A percentile compares a stretch with the other conserved stretches of the same genome.
Conservation (phyloP, 2,888 invertebrate species). For the Aspidiotus rigidus region DNA sequence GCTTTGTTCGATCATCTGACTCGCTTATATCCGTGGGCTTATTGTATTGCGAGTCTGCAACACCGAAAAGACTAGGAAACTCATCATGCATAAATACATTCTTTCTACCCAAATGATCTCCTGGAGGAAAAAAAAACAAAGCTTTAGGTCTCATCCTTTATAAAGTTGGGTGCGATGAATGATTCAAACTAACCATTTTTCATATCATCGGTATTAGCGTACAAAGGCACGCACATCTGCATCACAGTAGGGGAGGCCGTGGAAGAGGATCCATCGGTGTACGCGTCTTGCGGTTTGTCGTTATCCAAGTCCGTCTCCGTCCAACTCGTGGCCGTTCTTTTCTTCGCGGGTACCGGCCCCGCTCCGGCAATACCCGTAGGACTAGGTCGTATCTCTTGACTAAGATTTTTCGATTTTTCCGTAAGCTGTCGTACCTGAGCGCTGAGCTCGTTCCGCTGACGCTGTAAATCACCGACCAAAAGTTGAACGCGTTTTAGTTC, state of each 20-base stretch:
- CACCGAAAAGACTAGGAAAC: neutral
- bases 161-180: neutral
- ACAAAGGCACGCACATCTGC: constrained; percentile 22
- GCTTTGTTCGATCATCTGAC: constrained; percentile 48
- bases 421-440: constrained; percentile 76
- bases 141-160: too few relatives aligned
- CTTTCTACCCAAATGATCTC: neutral
- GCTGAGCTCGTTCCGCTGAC: constrained; percentile 76
- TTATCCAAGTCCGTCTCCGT: constrained; percentile 78
- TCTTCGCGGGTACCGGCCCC: constrained; percentile 40
- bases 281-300: constrained; percentile 18
- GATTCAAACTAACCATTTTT: neutral
- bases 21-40: constrained; percentile 45
- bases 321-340: constrained; percentile 62
- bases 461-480: constrained; percentile 73
- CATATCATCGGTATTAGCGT: constrained; percentile 7
- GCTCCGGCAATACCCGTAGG: constrained; percentile 42
- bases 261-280: constrained; percentile 11
- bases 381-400: constrained; percentile 53
- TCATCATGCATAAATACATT: neutral
- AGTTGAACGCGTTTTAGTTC: constrained; percentile 75
- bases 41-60: constrained; percentile 37
- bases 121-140: neutral
- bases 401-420: constrained; percentile 64
- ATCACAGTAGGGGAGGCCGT: constrained; percentile 11